A percentile compares a stretch with the other conserved stretches of the same genome.
Conservation (phyloP, 2,797 vertebrate genomes). For the Carduelis carduelis region DNA sequence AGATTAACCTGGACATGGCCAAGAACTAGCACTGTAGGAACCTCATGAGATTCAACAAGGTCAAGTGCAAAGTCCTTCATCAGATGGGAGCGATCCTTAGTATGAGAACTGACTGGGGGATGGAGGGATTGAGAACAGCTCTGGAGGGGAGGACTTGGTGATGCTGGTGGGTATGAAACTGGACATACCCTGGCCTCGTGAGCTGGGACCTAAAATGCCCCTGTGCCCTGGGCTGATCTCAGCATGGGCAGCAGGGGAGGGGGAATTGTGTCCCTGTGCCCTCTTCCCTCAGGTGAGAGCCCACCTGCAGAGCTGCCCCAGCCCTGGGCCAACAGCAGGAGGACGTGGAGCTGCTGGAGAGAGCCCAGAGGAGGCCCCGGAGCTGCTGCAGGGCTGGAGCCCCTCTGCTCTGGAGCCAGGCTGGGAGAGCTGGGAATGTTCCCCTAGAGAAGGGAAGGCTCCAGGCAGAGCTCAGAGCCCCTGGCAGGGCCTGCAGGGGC, state of each 20-base stretch:
- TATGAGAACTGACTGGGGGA: neutral
- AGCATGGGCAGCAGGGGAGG: neutral
- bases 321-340: neutral
- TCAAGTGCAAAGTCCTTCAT: neutral
- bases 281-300: neutral
- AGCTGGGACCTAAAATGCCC: neutral
- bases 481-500: neutral
- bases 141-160: neutral
- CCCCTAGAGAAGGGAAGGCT: neutral
- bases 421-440: neutral
- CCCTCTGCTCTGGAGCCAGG: neutral
- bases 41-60: neutral
- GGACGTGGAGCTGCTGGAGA: neutral
- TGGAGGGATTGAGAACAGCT: neutral
- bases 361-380: neutral
- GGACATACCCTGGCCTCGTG: neutral
- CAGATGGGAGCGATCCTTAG: accelerated
- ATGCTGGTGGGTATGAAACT: neutral
- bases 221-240: neutral
- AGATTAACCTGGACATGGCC: neutral
- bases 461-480: neutral
- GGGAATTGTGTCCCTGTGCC: too few relatives aligned
- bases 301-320: neutral
- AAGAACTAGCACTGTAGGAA: neutral
- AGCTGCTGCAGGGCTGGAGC: neutral